phyloP scores from a whole-genome alignment of 2,888 invertebrate species.

The Stenolophus ochropezus region DNA sequence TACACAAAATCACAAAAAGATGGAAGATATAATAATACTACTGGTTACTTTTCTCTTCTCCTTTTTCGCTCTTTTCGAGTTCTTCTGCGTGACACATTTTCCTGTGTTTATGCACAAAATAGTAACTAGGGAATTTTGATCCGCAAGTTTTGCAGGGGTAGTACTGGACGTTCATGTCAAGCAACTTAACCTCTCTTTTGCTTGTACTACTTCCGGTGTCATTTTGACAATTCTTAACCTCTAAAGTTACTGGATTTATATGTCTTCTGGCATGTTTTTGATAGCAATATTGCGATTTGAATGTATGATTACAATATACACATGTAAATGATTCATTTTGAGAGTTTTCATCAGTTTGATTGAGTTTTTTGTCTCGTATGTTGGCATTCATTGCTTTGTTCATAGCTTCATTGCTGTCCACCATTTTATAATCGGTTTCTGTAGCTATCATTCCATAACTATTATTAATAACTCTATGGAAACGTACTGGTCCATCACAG shows the following conservation, averaged over 20 bases:
- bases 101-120: constrained; percentile 94
- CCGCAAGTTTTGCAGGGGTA: constrained; percentile 96
- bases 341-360: constrained; percentile 62
- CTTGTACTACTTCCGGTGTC: constrained; percentile 64
- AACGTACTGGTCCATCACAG: constrained; percentile 92
- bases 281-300: constrained; percentile 90
- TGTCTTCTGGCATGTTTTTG: constrained; percentile 85
- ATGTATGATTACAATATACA: constrained; percentile 85
- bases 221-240: constrained; percentile 65
- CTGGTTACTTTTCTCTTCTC: constrained; percentile 66
- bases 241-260: constrained; percentile 78
- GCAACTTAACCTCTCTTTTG: constrained; percentile 78
- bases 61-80: constrained; percentile 69
- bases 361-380: constrained; percentile 70
- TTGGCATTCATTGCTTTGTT: constrained; percentile 72
- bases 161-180: constrained; percentile 90
- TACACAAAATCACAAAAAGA: constrained; percentile 41
- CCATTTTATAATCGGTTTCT: constrained; percentile 54
- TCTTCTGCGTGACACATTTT: constrained; percentile 88
- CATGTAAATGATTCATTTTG: constrained; percentile 78
- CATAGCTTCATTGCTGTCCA: constrained; percentile 68
- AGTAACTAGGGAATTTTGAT: constrained; percentile 93
- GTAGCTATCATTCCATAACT: constrained; percentile 78
- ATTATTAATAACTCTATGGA: constrained; percentile 89
- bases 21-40: constrained; percentile 65